Evolutionary conservation across 1,140 invertebrate species (phyloP), one percentile per base, ranked within the genome.

Genomic region (Drosophila tani): DNA sequence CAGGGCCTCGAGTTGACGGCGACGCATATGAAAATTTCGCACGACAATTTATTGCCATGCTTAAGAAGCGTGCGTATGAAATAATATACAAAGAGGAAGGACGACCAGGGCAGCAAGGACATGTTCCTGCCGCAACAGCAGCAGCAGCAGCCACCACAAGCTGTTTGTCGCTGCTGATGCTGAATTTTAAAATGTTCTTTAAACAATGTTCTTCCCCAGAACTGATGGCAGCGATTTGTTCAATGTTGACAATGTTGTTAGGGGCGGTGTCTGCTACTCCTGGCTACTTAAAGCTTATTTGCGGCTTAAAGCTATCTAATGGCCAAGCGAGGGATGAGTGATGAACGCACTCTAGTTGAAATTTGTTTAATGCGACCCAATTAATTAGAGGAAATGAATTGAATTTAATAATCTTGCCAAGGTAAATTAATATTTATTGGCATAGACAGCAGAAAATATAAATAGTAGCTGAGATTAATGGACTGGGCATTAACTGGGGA

Each of bases 171-270:
- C 58, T 70, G 73, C 60, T 62, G 75, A 55, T 86, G 75, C 76
- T 88, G 84, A 88, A 87, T 88, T 88, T 90, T 90, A 88, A 88
- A 90, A 84, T 83, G 74, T 62, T 88, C 85, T 79, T 88, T 88
- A 88, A 88, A 84, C 85, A 88, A 84, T 79, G 77, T 68, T 46
- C 77, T 21, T 40, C 5, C 19, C 46, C 73, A 73, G 32, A 90
- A 88, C 73, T 84, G 84, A 87, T 87, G 84, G 84, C 84, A 79
- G 73, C 84, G 77, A 87, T 87, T 84, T 87, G 84, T 88, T 81
- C 64, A 58, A 70, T 77, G 71, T 67, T 82, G 68, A 87, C 77
- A 79, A 78, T 78, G 69, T 59, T 67, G 64, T 46, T 64, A 60
- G 64, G 12, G 35, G 24, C 8, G 21, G 21, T 24, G 21, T 24